Evolutionary conservation across 2,113 vertebrate genomes (phyloP).

Genomic region (Melospiza melodia): DNA sequence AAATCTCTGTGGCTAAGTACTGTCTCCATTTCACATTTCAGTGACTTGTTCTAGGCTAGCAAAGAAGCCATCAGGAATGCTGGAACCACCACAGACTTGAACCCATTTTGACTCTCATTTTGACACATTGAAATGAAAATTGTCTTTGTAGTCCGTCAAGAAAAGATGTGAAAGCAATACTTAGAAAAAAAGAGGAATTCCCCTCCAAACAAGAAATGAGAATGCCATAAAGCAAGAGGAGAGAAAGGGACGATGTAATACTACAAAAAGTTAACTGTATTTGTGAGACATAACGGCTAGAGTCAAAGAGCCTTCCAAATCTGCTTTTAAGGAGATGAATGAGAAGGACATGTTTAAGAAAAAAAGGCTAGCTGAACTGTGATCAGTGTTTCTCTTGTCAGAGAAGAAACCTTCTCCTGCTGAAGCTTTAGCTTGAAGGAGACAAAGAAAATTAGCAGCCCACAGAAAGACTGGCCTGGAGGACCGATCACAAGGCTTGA

Average conservation of each 20-base stretch:
- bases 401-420: not conserved
- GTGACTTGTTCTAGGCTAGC: not conserved
- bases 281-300: not conserved
- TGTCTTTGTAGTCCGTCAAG: not conserved
- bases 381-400: not conserved
- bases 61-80: not conserved
- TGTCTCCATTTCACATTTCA: conserved; percentile 7
- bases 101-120: not conserved
- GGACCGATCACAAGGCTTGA: not conserved
- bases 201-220: not conserved
- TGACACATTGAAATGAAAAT: not conserved
- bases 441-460: conserved; percentile 11
- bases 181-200: not conserved
- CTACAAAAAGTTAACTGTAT: not conserved
- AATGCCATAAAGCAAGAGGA: not conserved
- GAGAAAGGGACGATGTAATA: not conserved
- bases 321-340: not conserved
- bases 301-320: not conserved
- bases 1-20: not conserved
- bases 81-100: not conserved
- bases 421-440: not conserved
- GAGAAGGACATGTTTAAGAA: not conserved
- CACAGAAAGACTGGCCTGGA: conserved; percentile 19
- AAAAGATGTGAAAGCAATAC: not conserved
- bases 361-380: not conserved